Evolutionary conservation across 2,888 invertebrate genomes (phyloP), one percentile per base, ranked within the genome.

Genomic region (Agrenia bidenticulata): DNA sequence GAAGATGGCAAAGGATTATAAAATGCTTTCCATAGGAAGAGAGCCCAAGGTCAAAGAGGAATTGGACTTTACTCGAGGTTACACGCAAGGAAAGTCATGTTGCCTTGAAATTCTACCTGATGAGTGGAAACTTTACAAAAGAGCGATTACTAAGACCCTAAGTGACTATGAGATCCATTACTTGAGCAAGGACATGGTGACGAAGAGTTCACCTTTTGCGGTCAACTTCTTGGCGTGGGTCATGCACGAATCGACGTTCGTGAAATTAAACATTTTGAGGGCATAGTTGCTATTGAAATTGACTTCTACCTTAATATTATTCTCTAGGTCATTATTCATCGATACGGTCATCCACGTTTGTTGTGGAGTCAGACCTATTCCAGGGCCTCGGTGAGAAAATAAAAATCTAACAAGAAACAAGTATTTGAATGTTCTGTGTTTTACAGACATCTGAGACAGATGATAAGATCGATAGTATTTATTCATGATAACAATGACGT

Each of bases 401-500:
- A 9, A n/a, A 9, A 45, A n/a, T 45, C 9, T 13, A 39, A 9
- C 13, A 13, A 13, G 9, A 9, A 39, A 9, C 41, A 39, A 13
- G 41, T 39, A 13, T 39, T 39, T 39, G 11, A 9, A 39, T n/a
- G n/a, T n/a, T n/a, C n/a, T n/a, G n/a, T n/a, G n/a, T n/a, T n/a
- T n/a, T n/a, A n/a, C 11, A 32, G 21, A 45, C 21, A 45, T 45
- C 21, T 45, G 7, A 4, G 13, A 15, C n/a, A 49, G 19, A 55
- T 54, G 5, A 57, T 63, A 2, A 60, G 61, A 49, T 62, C 42
- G 5, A 56, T 69, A 4, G 41, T 69, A 9, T 63, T 66, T 9
- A 39, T 65, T 17, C 65, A 69, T 32, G 65, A 62, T 27, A 63
- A 63, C 27, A 66, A 61, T 27, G 62, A 65, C 58, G 63, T 60